Conservation (phyloP, 2,797 vertebrate species). For the Vultur gryphus region DNA sequence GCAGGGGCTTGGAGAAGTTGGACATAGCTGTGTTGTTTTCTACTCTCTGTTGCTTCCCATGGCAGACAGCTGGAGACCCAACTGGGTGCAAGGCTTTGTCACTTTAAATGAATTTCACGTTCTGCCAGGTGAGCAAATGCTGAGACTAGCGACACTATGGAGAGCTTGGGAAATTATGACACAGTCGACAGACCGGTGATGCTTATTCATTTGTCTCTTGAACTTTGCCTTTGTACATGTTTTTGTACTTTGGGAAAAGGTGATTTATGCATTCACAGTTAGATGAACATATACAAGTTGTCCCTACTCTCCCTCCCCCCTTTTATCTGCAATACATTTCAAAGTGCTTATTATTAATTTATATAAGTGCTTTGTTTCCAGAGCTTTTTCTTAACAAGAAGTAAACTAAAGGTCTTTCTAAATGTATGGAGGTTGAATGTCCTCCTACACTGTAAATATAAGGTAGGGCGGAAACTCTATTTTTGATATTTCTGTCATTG, state of each 20-base stretch:
- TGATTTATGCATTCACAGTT: not conserved
- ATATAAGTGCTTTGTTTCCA: not conserved
- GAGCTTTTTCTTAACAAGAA: not conserved
- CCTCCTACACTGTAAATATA: not conserved
- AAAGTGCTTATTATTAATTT: constrained; percentile 10
- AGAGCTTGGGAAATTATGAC: not conserved
- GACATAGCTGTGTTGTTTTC: not conserved
- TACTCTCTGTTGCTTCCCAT: rapidly evolving
- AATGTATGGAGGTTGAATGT: not conserved
- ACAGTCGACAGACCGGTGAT: not conserved
- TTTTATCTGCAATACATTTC: not conserved
- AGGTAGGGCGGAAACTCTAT: not conserved
- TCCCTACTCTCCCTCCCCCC: not conserved
- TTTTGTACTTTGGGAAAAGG: not conserved
- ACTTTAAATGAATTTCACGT: not conserved
- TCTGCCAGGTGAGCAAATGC: not conserved
- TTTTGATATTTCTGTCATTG: not conserved
- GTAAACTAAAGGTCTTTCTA: not conserved
- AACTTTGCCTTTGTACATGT: not conserved
- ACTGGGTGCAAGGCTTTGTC: not conserved
- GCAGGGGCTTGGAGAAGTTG: not conserved
- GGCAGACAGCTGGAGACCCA: not conserved
- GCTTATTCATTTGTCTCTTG: not conserved
- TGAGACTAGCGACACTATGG: not conserved
- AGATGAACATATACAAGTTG: rapidly evolving